Conservation (phyloP, 2,797 vertebrate genomes). For the Carcharodon carcharias region DNA sequence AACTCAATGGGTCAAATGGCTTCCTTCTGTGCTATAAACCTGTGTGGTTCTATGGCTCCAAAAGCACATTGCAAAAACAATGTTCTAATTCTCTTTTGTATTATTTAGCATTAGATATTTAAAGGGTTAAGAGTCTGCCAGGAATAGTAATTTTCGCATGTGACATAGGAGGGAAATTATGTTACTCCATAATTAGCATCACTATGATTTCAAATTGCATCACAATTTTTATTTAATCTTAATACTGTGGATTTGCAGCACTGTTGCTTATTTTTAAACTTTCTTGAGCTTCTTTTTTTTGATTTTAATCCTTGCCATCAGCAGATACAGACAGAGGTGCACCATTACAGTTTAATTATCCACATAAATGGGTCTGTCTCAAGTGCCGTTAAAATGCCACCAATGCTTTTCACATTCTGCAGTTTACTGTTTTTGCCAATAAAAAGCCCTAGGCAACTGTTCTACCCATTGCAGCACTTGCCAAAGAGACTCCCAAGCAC, state of each 20-base stretch:
- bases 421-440: slow-evolving; percentile 32
- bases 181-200: neutral
- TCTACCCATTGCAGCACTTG: slow-evolving; percentile 45
- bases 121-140: neutral
- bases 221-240: neutral
- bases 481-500: slow-evolving; percentile 46
- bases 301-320: slow-evolving; percentile 39
- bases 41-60: neutral
- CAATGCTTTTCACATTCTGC: slow-evolving; percentile 32
- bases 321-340: slow-evolving; percentile 42
- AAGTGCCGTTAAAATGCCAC: slow-evolving; percentile 29
- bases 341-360: slow-evolving; percentile 28
- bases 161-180: neutral
- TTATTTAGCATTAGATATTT: neutral
- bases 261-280: neutral
- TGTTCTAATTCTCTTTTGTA: neutral
- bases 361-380: slow-evolving; percentile 9
- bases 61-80: neutral
- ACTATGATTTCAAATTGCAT: neutral
- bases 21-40: neutral
- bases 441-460: slow-evolving; percentile 48
- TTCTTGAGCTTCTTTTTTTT: neutral
- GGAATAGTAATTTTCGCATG: neutral
- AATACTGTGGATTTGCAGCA: neutral
- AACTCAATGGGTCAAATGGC: neutral